Evolutionary conservation across 2,113 vertebrate genomes (phyloP).

Genomic region (Pontoporia blainvillei): DNA sequence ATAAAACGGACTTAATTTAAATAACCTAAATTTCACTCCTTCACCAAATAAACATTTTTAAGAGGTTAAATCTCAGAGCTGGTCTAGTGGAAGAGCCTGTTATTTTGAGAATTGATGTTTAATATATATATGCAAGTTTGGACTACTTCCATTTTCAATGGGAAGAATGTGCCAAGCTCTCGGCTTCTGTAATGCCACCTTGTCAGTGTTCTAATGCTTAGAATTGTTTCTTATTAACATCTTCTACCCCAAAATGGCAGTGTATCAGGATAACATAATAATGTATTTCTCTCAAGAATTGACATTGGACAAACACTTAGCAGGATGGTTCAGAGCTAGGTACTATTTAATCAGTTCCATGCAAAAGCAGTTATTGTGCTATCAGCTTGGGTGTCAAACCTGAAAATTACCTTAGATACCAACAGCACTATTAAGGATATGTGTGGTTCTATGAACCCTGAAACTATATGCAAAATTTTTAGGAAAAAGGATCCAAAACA

Average conservation of each 20-base stretch:
- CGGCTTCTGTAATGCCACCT: not conserved
- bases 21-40: not conserved
- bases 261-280: not conserved
- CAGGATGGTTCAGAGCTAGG: not conserved
- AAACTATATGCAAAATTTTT: not conserved
- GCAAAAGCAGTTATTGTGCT: not conserved
- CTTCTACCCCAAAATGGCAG: not conserved
- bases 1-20: not conserved
- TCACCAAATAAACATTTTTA: not conserved
- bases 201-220: not conserved
- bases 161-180: not conserved
- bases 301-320: not conserved
- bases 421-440: not conserved
- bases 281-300: not conserved
- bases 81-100: not conserved
- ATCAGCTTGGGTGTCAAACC: not conserved
- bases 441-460: not conserved
- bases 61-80: not conserved
- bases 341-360: not conserved
- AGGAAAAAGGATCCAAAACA: not conserved
- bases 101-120: conserved; percentile 1
- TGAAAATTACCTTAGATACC: not conserved
- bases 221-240: not conserved
- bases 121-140: not conserved
- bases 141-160: not conserved